Percentiles rank a stretch among this genome's conserved stretches.
phyloP scores from a whole-genome alignment of 2,888 invertebrate genomes.

The Melitaea athalia region DNA sequence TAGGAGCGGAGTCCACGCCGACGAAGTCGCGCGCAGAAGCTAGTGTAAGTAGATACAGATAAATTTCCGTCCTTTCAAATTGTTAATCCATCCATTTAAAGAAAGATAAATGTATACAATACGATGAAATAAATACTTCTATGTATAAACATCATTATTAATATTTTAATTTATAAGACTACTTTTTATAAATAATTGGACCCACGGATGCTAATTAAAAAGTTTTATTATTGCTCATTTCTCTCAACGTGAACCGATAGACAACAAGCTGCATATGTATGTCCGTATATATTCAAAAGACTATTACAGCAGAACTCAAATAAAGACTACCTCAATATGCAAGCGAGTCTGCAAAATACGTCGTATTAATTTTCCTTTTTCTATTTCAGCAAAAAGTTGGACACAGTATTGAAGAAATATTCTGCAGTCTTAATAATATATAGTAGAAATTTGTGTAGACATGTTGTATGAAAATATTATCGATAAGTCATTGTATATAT shows the following conservation, averaged over 20 bases:
- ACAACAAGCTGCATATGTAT: background rate
- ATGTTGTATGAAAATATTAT: conserved; percentile 45
- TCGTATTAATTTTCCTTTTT: conserved; percentile 38
- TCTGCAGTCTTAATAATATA: conserved; percentile 56
- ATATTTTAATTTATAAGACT: too few relatives aligned
- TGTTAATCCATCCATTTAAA: too few relatives aligned
- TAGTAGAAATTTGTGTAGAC: conserved; percentile 49
- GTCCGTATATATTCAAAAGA: background rate
- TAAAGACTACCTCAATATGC: conserved; percentile 1
- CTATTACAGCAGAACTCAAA: conserved; percentile 1
- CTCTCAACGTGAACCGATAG: background rate
- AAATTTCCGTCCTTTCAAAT: too few relatives aligned
- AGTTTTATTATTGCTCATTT: background rate
- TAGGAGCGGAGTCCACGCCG: too few relatives aligned
- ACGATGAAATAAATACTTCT: too few relatives aligned
- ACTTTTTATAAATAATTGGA: too few relatives aligned
- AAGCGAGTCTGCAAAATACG: conserved; percentile 41
- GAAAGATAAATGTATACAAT: too few relatives aligned
- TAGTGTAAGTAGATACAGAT: too few relatives aligned
- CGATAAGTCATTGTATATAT: conserved; percentile 57
- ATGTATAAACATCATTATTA: too few relatives aligned
- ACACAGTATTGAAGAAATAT: conserved; percentile 86
- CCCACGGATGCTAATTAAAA: too few relatives aligned
- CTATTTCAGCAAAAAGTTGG: conserved; percentile 90
- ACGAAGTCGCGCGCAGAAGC: too few relatives aligned